Evolutionary conservation across 2,113 vertebrate genomes (phyloP).

Genomic region (Oryctolagus cuniculus): DNA sequence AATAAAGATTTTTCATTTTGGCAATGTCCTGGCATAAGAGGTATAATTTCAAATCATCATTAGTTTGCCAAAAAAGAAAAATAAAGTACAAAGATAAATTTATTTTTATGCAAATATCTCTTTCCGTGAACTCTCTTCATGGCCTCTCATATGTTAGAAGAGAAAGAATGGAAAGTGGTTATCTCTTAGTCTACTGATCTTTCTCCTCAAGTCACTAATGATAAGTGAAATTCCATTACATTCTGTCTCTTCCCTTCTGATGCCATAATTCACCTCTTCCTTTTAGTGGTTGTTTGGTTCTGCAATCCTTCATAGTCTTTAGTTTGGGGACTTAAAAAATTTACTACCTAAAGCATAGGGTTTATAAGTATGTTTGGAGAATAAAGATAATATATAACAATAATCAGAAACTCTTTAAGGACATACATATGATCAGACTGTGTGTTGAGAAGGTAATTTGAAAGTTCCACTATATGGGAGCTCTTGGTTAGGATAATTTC

Average conservation of each 20-base stretch:
- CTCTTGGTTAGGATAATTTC: neutral
- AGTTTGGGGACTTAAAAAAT: neutral
- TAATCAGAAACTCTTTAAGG: neutral
- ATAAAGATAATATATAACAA: neutral
- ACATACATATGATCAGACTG: neutral
- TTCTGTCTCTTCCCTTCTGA: neutral
- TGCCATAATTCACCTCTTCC: neutral
- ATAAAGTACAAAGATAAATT: no score
- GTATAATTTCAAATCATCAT: neutral
- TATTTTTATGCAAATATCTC: no score
- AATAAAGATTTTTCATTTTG: neutral
- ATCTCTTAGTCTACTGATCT: neutral
- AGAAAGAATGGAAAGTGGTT: neutral
- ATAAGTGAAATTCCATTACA: neutral
- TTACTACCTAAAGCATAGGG: neutral
- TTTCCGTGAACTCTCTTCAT: no score
- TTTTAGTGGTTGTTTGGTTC: neutral
- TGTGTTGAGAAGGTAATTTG: neutral
- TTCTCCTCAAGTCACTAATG: neutral
- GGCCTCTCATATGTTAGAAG: neutral
- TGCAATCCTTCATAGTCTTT: neutral
- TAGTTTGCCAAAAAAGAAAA: neutral
- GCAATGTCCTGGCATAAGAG: neutral
- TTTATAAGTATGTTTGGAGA: neutral
- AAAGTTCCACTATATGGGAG: no score